A percentile compares a stretch with the other conserved stretches of the same genome.
These are phyloP conservation scores for Allenopithecus nigroviridis DNA, from an alignment of 2,797 vertebrate genomes.

Conservation along the genomic window DNA sequence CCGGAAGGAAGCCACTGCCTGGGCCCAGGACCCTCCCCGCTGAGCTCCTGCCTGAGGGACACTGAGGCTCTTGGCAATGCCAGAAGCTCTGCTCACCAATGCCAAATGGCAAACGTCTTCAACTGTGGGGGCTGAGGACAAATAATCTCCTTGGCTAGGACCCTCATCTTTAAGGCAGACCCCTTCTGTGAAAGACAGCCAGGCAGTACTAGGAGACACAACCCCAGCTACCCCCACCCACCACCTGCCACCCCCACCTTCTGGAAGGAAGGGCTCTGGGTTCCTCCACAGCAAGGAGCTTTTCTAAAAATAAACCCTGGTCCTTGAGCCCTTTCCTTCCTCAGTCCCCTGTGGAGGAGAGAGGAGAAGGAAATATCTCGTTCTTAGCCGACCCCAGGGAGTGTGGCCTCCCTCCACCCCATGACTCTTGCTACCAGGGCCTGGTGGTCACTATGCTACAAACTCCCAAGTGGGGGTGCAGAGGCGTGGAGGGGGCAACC, in stretches of 20 bases:
- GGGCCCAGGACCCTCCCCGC: neutral
- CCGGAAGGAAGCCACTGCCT: constrained; percentile 44
- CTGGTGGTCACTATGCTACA: neutral
- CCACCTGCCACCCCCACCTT: neutral
- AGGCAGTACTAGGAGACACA: neutral
- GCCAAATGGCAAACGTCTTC: neutral
- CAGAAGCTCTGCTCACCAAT: rapidly evolving
- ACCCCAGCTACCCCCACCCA: neutral
- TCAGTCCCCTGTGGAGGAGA: neutral
- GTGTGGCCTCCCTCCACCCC: neutral
- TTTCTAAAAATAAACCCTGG: constrained; percentile 40
- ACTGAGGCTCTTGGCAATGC: neutral
- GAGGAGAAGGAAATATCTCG: neutral
- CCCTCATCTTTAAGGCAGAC: neutral
- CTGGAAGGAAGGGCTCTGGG: neutral
- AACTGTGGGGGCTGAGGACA: neutral
- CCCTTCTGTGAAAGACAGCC: neutral
- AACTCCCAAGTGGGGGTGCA: neutral
- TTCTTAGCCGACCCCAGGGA: neutral
- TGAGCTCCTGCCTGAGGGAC: neutral
- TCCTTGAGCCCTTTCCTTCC: neutral
- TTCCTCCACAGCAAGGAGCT: neutral
- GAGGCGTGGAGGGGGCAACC: neutral
- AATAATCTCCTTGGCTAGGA: no score
- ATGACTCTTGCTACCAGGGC: neutral